Evolutionary conservation across 2,797 vertebrate species (phyloP).

Genomic region (Pteropus rufus): DNA sequence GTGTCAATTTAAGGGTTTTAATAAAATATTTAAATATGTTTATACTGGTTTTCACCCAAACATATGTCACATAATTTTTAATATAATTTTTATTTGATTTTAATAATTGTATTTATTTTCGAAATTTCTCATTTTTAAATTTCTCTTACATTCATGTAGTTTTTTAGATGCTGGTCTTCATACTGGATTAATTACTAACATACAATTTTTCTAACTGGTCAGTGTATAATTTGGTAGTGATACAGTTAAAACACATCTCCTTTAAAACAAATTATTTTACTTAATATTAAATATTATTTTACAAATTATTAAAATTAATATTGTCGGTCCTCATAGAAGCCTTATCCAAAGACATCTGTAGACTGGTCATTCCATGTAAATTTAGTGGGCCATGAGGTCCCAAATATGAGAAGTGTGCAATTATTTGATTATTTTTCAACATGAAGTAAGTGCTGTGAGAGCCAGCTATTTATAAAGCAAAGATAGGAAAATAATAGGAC

Average conservation of each 20-base stretch:
- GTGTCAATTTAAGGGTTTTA: neutral
- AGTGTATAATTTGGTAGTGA: neutral
- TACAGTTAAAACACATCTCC: neutral
- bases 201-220: neutral
- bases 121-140: neutral
- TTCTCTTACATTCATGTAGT: neutral
- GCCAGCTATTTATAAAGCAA: slow-evolving; percentile 19
- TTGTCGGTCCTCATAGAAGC: neutral
- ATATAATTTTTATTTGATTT: neutral
- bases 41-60: neutral
- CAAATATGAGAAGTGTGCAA: neutral
- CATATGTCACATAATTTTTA: neutral
- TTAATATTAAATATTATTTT: too few species aligned
- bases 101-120: neutral
- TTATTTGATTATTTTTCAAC: neutral
- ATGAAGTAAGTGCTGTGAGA: neutral
- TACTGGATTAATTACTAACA: neutral
- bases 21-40: neutral
- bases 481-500: neutral
- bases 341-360: neutral
- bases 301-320: neutral
- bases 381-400: neutral
- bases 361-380: neutral
- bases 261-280: neutral
- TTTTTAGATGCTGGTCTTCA: neutral